Conservation (phyloP, 2,797 vertebrate species). For the Melanotaenia nigrans region DNA sequence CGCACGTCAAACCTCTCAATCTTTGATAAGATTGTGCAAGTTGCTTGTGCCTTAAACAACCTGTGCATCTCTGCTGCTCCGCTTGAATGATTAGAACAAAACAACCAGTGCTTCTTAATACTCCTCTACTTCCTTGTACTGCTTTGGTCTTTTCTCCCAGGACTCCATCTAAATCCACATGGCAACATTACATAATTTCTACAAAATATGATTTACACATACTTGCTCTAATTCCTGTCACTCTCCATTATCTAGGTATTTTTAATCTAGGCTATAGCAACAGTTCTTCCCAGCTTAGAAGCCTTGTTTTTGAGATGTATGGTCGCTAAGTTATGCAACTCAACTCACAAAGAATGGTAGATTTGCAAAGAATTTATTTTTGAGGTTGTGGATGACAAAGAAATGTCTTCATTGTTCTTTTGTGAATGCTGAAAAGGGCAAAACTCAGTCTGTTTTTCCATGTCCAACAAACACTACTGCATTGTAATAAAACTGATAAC, state of each 20-base stretch:
- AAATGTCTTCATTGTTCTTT: neutral
- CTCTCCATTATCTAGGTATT: constrained; percentile 10
- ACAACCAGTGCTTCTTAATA: neutral
- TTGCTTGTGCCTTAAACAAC: constrained; percentile 87
- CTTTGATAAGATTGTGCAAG: constrained; percentile 85
- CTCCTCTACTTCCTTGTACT: constrained; percentile 48
- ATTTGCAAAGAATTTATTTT: constrained; percentile 16
- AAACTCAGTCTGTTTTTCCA: neutral
- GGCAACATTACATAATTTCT: constrained; percentile 7
- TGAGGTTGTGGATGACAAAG: neutral
- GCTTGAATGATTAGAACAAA: constrained; percentile 67
- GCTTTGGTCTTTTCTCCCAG: constrained; percentile 23
- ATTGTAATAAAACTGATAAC: neutral
- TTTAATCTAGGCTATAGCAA: constrained; percentile 2
- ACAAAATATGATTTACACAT: constrained; percentile 10
- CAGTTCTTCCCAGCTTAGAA: neutral
- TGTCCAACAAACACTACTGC: neutral
- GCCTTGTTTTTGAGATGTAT: constrained; percentile 22
- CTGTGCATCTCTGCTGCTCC: constrained; percentile 84
- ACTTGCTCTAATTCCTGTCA: constrained; percentile 1
- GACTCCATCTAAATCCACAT: constrained; percentile 3
- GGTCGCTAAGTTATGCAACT: constrained; percentile 50
- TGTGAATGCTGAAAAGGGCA: constrained; percentile 14
- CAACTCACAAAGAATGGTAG: neutral
- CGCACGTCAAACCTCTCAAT: constrained; percentile 78